phyloP scores from a whole-genome alignment of 2,113 vertebrate genomes.

The Corydoras maculifer region DNA sequence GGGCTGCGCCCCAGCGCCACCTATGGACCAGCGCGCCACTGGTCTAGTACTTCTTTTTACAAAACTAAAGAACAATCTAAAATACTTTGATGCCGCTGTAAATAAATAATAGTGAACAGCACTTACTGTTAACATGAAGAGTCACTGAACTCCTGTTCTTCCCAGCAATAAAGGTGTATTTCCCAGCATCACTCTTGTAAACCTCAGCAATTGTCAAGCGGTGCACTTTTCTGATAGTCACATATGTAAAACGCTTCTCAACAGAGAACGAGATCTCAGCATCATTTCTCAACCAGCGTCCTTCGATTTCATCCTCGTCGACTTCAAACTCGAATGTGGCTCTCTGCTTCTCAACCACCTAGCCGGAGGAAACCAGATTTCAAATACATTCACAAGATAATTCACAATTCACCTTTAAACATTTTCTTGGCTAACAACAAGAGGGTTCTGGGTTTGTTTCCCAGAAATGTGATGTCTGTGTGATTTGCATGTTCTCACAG shows the following conservation, averaged over 20 bases:
- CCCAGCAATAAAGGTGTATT: constrained; percentile 89
- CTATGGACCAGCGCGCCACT: too few relatives aligned
- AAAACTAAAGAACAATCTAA: too few relatives aligned
- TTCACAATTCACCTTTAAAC: too few relatives aligned
- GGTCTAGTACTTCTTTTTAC: too few relatives aligned
- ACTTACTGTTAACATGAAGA: constrained; percentile 82
- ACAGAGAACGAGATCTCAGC: constrained; percentile 81
- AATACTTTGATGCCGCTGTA: not conserved
- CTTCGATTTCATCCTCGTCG: constrained; percentile 90
- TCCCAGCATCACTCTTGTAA: constrained; percentile 81
- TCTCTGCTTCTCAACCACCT: constrained; percentile 91
- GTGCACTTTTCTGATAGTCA: constrained; percentile 81
- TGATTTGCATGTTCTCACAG: too few relatives aligned
- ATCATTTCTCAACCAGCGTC: constrained; percentile 87
- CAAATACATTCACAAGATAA: not conserved
- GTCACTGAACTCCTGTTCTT: constrained; percentile 79
- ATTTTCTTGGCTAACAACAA: too few relatives aligned
- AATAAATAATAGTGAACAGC: not conserved
- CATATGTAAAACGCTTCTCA: constrained; percentile 81
- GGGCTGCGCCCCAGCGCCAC: too few relatives aligned
- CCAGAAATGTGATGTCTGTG: too few relatives aligned
- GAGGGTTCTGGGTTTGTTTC: too few relatives aligned
- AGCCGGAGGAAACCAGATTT: not conserved
- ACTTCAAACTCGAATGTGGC: constrained; percentile 93
- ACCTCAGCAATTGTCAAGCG: constrained; percentile 88